phyloP scores from a whole-genome alignment of 2,888 invertebrate species.

The Mythimna pallens region DNA sequence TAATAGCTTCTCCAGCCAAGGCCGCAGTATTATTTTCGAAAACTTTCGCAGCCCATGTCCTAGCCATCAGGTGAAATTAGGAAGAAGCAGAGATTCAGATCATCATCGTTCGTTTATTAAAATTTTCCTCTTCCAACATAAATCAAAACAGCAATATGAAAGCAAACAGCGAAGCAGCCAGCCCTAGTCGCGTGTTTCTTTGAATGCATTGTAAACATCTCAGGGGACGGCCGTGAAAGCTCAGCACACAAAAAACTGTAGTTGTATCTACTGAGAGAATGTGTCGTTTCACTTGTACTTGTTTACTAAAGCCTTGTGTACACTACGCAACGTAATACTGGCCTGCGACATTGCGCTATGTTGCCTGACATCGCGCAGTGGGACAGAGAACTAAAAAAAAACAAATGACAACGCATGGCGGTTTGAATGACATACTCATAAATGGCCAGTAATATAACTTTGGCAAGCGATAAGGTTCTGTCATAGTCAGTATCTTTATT shows the following conservation, averaged over 20 bases:
- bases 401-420: background rate
- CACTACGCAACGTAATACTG: constrained; percentile 8
- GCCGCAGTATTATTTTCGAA: no score
- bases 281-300: constrained; percentile 60
- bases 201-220: constrained; percentile 62
- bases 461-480: background rate
- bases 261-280: constrained; percentile 48
- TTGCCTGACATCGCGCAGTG: background rate
- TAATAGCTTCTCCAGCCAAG: no score
- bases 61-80: no score
- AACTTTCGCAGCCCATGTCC: no score
- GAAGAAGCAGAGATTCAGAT: background rate
- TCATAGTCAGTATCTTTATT: background rate
- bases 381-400: background rate
- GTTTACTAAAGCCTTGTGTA: constrained; percentile 41
- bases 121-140: background rate
- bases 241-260: constrained; percentile 57
- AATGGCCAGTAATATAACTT: background rate
- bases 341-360: background rate
- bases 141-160: background rate
- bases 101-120: no score
- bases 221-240: constrained; percentile 59
- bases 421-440: background rate
- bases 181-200: constrained; percentile 47
- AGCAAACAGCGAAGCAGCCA: constrained; percentile 11